Evolutionary conservation across 2,888 invertebrate species (phyloP), one percentile per base, ranked within the genome.

Genomic region (Pecten maximus): DNA sequence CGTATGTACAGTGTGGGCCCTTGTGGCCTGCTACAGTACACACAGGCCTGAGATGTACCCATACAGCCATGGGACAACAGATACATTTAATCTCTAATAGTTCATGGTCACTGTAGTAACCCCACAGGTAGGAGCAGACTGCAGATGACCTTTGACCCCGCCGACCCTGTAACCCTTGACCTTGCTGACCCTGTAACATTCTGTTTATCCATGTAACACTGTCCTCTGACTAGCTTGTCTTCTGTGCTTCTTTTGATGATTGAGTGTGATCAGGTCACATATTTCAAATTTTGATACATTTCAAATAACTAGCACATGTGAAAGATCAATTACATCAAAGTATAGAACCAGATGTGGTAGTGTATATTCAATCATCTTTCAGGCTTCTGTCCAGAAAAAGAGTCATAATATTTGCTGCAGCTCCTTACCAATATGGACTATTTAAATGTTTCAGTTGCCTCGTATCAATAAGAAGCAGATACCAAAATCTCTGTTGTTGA

Each of bases 141-240:
- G 74, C 74, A 74, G 74, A 74, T 74, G 74, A 74, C 74, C 74
- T 35, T 74, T 74, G 74, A 74, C 74, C 50, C 74, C 28, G 74
- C 74, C 74, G 74, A 74, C 74, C 74, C 74, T 74, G 74, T 74
- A 74, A 74, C 74, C 74, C 35, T 8, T 74, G 28, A 74, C 74
- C 74, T 74, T 74, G 74, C 74, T 74, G 74, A 35, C 74, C 74
- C 74, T 74, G 74, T 74, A 74, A 74, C 60, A 60, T n/a, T 60
- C 74, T 35, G 35, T 35, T 74, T 16, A 74, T 28, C 74, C 54
- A 35, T 28, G 10, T 74, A 54, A n/a, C n/a, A 54, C 74, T 74
- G 74, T 23, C 74, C 74, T 35, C 6, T 35, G 15, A 8, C 28
- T 74, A 74, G 74, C 35, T 74, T 74, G 74, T 74, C 35, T 74